Conservation (phyloP, 2,888 invertebrate genomes). For the Eristalinus aeneus region DNA sequence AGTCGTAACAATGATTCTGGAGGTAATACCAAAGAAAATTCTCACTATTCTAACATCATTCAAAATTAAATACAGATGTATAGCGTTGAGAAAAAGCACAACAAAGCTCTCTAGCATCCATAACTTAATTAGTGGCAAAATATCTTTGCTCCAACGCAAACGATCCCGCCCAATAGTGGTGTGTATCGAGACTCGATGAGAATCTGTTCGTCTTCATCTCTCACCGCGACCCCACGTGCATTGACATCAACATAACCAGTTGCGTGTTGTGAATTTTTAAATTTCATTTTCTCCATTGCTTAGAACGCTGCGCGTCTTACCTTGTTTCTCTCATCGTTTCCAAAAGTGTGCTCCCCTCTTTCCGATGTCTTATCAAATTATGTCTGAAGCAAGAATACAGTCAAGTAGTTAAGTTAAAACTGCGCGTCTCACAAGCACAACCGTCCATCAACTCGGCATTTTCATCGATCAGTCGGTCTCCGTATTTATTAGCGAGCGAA, state of each 20-base stretch:
- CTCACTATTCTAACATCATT: not conserved
- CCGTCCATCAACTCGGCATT: constrained; percentile 65
- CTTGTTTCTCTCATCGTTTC: constrained; percentile 16
- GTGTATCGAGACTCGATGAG: constrained; percentile 56
- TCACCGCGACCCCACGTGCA: not conserved
- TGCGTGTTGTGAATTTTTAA: constrained; percentile 54
- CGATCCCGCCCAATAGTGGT: constrained; percentile 3
- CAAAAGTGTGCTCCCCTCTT: constrained; percentile 50
- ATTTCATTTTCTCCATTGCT: not conserved
- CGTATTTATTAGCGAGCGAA: constrained; percentile 60
- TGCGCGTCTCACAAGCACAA: constrained; percentile 55
- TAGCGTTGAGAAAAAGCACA: constrained; percentile 1
- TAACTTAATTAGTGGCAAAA: constrained; percentile 37
- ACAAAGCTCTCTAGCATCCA: constrained; percentile 33
- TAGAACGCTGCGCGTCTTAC: constrained; percentile 22
- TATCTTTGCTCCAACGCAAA: constrained; percentile 42
- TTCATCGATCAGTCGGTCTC: constrained; percentile 60
- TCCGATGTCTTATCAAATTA: constrained; percentile 14
- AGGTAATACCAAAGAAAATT: not conserved
- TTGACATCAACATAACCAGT: constrained; percentile 1
- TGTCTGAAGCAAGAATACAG: constrained; percentile 34
- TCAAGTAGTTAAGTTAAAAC: constrained; percentile 17
- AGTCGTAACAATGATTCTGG: not conserved
- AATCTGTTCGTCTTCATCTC: not conserved
- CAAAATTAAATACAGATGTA: not conserved